Percentiles rank a stretch among this genome's conserved stretches.
Evolutionary conservation across 2,888 invertebrate species (phyloP).

Genomic region (Hydriomena furcata): DNA sequence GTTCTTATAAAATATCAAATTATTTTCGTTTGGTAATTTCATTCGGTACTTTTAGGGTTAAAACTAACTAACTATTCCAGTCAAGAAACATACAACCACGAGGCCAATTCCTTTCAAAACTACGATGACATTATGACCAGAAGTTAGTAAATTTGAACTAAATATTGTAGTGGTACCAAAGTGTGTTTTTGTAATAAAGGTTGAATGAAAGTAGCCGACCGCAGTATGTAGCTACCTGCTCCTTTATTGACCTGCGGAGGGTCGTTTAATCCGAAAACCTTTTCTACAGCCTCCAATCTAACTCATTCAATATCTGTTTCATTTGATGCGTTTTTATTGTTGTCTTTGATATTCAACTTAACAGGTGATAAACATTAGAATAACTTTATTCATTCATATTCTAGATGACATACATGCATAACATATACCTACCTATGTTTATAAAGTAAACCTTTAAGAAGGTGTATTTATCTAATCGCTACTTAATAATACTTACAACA

Average conservation of each 20-base stretch:
- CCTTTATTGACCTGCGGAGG: constrained; percentile 65
- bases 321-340: constrained; percentile 29
- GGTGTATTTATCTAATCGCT: too few relatives aligned
- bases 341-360: constrained; percentile 10
- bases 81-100: too few relatives aligned
- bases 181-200: constrained; percentile 38
- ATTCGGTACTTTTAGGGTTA: too few relatives aligned
- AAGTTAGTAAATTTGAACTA: background rate
- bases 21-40: too few relatives aligned
- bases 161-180: constrained; percentile 15
- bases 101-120: too few relatives aligned
- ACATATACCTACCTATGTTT: background rate
- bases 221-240: constrained; percentile 63
- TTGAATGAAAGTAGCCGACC: constrained; percentile 48
- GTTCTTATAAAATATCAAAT: too few relatives aligned
- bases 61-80: too few relatives aligned
- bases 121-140: too few relatives aligned
- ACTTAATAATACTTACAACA: too few relatives aligned
- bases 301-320: constrained; percentile 53
- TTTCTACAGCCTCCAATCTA: constrained; percentile 65
- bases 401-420: background rate
- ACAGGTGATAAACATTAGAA: constrained; percentile 1
- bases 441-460: constrained; percentile 2
- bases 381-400: background rate
- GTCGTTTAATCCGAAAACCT: constrained; percentile 66